Evolutionary conservation across 2,888 invertebrate species (phyloP), one percentile per base, ranked within the genome.

Genomic region (Omphaloscelis lunosa): DNA sequence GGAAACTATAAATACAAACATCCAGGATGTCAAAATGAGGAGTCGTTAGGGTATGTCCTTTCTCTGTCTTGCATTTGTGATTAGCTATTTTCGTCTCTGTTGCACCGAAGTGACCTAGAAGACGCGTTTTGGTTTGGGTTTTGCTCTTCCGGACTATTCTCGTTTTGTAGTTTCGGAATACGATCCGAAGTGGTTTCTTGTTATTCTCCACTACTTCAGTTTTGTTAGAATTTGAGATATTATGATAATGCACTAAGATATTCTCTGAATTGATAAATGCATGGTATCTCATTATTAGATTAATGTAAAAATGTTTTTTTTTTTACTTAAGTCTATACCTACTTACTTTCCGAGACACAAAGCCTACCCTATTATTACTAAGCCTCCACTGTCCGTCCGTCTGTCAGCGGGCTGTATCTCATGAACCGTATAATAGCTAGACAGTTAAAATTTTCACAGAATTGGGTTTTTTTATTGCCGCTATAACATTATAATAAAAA

Each of bases 1-100:
- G 89, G 92, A 92, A 93, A 89, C 90, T 90, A 87, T 91, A 92
- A 92, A 93, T 92, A 93, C 91, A 90, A 91, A 89, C 85, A 87
- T 83, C 76, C 89, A 88, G 88, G 88, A 91, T 89, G 91, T 88
- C 89, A 88, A 86, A 80, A 90, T 82, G 90, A 86, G 86, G 77
- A 77, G 77, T 77, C 77, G 65, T 86, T 77, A 83, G 66, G 34
- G 23, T 51, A 59, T 71, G 8, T 61, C 17, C n/a, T 77, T 59
- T 75, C 80, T 62, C 77, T 61, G 51, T 85, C 77, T 69, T 34
- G 15, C 61, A 17, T 73, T n/a, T 6, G 9, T 15, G 0, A 27
- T 71, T 72, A 27, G 7, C 12, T 80, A 63, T 77, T 63, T 77
- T 34, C 0, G 45, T 86, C 80, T 72, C 69, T 45, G 34, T 85